Evolutionary conservation across 2,797 vertebrate species (phyloP).

Genomic region (Sus cebifrons): DNA sequence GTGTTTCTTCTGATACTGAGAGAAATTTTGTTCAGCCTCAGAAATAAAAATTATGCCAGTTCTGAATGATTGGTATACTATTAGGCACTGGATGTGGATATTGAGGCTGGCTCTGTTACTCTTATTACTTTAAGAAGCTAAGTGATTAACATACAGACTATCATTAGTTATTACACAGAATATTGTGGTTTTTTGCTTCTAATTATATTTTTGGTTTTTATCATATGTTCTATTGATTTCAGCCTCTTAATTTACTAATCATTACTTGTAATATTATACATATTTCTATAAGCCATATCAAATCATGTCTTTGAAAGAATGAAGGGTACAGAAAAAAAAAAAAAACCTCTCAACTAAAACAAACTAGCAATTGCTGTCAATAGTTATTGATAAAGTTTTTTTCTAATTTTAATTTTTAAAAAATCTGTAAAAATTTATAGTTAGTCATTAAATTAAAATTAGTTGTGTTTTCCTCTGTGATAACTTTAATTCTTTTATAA

Average conservation of each 20-base stretch:
- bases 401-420: not conserved
- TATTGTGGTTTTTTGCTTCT: not conserved
- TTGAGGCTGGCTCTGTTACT: not conserved
- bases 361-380: not conserved
- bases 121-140: conserved; percentile 18
- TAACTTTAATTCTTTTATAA: not conserved
- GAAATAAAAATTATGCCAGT: conserved; percentile 28
- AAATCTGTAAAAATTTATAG: not conserved
- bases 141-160: not conserved
- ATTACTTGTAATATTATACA: not conserved
- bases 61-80: not conserved
- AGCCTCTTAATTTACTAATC: not conserved
- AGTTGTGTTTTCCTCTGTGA: not conserved
- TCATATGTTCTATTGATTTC: not conserved
- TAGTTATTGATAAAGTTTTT: not conserved
- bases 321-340: not conserved
- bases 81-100: not conserved
- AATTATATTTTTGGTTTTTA: conserved; percentile 40
- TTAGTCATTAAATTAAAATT: not conserved
- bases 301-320: conserved; percentile 39
- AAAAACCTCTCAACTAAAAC: not conserved
- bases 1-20: not conserved
- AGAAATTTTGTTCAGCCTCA: not conserved
- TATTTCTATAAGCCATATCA: not conserved
- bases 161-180: not conserved